These are phyloP conservation scores for Pungitius pungitius DNA, from an alignment of 2,113 vertebrate species.

Conservation along the genomic window DNA sequence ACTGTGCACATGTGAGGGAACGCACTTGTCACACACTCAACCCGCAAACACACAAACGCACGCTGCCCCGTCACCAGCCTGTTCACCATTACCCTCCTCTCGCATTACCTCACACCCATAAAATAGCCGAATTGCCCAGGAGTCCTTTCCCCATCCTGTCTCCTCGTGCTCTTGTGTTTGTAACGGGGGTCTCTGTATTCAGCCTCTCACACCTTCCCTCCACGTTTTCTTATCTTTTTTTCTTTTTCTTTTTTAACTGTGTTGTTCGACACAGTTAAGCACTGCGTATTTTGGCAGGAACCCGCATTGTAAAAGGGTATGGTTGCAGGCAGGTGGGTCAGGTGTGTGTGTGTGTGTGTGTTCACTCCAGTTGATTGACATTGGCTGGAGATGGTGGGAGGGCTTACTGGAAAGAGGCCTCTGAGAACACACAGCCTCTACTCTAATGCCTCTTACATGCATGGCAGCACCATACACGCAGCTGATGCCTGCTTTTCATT, in stretches of 20 bases:
- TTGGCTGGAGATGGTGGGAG: slow-evolving; percentile 56
- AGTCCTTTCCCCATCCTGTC: slow-evolving; percentile 71
- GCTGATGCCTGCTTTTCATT: slow-evolving; percentile 47
- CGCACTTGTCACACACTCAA: slow-evolving; percentile 43
- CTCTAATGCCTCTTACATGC: slow-evolving; percentile 44
- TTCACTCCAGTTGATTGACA: slow-evolving; percentile 70
- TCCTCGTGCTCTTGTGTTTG: slow-evolving; percentile 60
- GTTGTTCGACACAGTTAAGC: slow-evolving; percentile 66
- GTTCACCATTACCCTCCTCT: slow-evolving; percentile 44
- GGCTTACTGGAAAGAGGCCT: slow-evolving; percentile 64
- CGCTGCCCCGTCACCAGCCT: slow-evolving; percentile 36
- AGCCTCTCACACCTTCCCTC: slow-evolving; percentile 49
- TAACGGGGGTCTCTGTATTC: slow-evolving; percentile 48
- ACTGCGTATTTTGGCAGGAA: slow-evolving; percentile 68
- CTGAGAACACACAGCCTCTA: slow-evolving; percentile 51
- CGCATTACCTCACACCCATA: slow-evolving; percentile 76
- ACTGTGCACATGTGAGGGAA: background rate
- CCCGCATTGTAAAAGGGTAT: slow-evolving; percentile 58
- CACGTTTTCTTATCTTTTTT: slow-evolving; percentile 57
- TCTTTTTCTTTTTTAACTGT: slow-evolving; percentile 50
- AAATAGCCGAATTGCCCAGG: slow-evolving; percentile 68
- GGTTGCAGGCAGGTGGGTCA: slow-evolving; percentile 70
- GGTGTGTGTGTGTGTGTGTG: slow-evolving; percentile 53
- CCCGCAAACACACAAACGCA: slow-evolving; percentile 53
- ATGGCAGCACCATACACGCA: slow-evolving; percentile 36